These are phyloP conservation scores for Entomobrya proxima DNA, from an alignment of 2,888 invertebrate species.

Conservation along the genomic window DNA sequence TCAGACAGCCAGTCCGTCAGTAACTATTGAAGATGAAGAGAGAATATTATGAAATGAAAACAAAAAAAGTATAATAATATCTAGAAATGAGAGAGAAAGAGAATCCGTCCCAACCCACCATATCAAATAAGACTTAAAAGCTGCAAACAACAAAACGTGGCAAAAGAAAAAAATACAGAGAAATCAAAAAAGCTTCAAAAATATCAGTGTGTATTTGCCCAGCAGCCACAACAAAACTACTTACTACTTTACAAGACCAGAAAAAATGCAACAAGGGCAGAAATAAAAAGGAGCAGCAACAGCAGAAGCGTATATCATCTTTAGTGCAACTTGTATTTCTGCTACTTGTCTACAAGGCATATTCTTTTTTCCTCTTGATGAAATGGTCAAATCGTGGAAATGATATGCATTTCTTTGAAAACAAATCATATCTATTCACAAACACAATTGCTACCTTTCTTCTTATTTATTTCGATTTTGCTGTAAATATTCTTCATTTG, in stretches of 20 bases:
- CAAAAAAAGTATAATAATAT: constrained; percentile 41
- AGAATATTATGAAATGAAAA: constrained; percentile 32
- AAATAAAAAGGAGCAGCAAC: constrained; percentile 35
- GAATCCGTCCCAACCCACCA: constrained; percentile 60
- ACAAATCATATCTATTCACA: constrained; percentile 35
- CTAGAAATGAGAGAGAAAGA: constrained; percentile 59
- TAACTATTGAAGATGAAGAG: constrained; percentile 54
- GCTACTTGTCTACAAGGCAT: constrained; percentile 42
- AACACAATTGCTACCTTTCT: background rate
- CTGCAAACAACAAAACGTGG: background rate
- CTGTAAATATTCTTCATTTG: constrained; percentile 42
- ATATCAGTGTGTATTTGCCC: constrained; percentile 62
- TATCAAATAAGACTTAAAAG: constrained; percentile 39
- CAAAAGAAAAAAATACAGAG: constrained; percentile 45
- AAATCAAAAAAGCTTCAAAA: constrained; percentile 51
- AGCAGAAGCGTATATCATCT: too few relatives aligned
- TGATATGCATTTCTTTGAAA: constrained; percentile 65
- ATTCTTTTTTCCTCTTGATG: constrained; percentile 57
- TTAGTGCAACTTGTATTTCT: constrained; percentile 13
- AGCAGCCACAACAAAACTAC: constrained; percentile 43
- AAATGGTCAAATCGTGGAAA: constrained; percentile 66
- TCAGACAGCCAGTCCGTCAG: constrained; percentile 54
- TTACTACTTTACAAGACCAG: constrained; percentile 11
- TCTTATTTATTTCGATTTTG: constrained; percentile 32
- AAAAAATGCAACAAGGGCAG: constrained; percentile 35